These are phyloP conservation scores for Brachypodius melanocephalos DNA, from an alignment of 2,113 vertebrate species.

Conservation along the genomic window DNA sequence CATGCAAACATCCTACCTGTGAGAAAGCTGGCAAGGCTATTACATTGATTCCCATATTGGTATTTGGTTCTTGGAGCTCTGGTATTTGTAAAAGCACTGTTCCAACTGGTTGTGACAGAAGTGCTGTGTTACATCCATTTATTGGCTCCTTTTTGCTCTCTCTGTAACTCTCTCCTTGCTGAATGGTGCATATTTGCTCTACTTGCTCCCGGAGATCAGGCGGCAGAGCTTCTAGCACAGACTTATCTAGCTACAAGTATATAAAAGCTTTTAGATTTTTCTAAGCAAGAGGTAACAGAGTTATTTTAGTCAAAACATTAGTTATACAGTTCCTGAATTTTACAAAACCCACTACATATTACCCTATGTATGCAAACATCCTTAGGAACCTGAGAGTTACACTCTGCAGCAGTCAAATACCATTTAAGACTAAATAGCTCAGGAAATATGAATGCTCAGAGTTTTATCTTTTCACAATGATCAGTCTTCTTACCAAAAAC, in stretches of 20 bases:
- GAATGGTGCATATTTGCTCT: conserved; percentile 78
- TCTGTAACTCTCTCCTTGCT: conserved; percentile 58
- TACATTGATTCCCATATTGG: conserved; percentile 78
- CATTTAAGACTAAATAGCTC: not conserved
- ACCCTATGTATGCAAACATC: not conserved
- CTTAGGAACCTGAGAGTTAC: not conserved
- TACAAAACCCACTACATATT: fast-evolving
- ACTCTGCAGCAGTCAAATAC: not conserved
- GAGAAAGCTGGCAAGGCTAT: conserved; percentile 93
- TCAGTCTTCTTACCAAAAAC: not conserved
- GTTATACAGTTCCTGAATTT: not conserved
- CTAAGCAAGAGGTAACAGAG: not conserved
- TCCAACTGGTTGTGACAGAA: conserved; percentile 72
- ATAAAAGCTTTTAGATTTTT: not conserved
- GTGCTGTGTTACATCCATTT: conserved; percentile 60
- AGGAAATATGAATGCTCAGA: not conserved
- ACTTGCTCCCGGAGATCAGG: conserved; percentile 89
- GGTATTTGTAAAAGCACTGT: conserved; percentile 88
- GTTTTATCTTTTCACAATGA: not conserved
- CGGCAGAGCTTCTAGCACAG: conserved; percentile 90
- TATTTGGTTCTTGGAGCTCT: conserved; percentile 78
- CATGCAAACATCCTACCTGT: conserved; percentile 76
- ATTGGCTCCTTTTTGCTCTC: conserved; percentile 68
- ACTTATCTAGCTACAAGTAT: conserved; percentile 84
- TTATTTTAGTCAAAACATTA: not conserved